Evolutionary conservation across 2,797 vertebrate genomes (phyloP).

Genomic region (Poeciliopsis gracilis): DNA sequence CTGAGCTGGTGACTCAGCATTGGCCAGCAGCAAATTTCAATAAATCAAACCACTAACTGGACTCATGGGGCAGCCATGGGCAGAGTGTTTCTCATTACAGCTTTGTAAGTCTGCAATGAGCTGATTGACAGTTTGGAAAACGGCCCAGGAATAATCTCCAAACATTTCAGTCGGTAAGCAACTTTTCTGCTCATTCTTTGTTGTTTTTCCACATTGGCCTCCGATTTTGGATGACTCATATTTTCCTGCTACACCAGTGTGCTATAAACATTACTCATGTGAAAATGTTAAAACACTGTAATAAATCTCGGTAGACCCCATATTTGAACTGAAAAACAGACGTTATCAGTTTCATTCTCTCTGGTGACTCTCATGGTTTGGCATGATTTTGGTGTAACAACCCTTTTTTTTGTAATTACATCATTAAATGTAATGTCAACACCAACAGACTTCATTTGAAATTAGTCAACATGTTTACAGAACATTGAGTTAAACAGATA

Average conservation of each 20-base stretch:
- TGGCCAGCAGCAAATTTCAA: slow-evolving; percentile 73
- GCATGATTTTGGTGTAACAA: no score
- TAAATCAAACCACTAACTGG: slow-evolving; percentile 80
- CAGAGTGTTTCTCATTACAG: slow-evolving; percentile 70
- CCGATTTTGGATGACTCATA: slow-evolving; percentile 25
- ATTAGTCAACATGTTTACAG: no score
- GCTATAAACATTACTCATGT: neutral
- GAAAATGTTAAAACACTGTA: neutral
- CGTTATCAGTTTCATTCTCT: neutral
- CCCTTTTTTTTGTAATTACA: no score
- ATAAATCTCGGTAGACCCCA: no score
- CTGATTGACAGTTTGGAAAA: slow-evolving; percentile 64
- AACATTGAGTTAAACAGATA: no score
- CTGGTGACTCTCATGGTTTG: no score
- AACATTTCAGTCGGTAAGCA: slow-evolving; percentile 55
- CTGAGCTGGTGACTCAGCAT: slow-evolving; percentile 76
- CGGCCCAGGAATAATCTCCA: slow-evolving; percentile 54
- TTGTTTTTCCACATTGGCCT: slow-evolving; percentile 29
- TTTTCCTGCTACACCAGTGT: neutral
- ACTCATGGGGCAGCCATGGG: slow-evolving; percentile 63
- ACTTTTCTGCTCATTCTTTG: slow-evolving; percentile 48
- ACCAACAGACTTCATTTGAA: no score
- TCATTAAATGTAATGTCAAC: no score
- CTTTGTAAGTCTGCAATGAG: slow-evolving; percentile 64
- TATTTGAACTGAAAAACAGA: neutral